Evolutionary conservation across 64 coral and sea anemone species (phyloP), one percentile per base, ranked within the genome.

Genomic region (Acropora tenuis): DNA sequence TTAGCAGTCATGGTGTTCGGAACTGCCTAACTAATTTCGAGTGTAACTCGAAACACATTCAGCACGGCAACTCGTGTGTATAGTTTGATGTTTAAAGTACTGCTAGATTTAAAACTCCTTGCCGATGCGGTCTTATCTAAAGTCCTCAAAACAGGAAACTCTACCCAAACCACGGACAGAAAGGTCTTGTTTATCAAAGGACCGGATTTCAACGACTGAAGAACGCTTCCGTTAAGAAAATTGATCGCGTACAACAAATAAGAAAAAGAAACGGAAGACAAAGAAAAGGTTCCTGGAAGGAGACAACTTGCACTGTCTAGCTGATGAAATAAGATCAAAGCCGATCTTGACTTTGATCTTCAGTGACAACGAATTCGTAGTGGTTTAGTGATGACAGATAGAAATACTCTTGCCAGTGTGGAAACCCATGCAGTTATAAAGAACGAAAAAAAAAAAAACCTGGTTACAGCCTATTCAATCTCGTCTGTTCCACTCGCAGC

Each of bases 171-270:
- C 9, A 6, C 4, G 43, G 68, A 85, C 82, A 65, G 63, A 58
- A 85, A 85, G 63, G 41, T 45, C 65, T 69, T 12, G 43, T 71
- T 84, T 85, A 17, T 13, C 8, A 82, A 69, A 71, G 18, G 61
- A 85, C 44, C 60, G 68, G 65, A 71, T 68, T 85, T 85, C 12
- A 40, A 61, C 57, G 40, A 53, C 44, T 63, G 79, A 42, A 63
- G 82, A 43, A 71, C 1, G 65, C 65, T 85, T 85, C 82, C 82
- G 82, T 8, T 46, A 16, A 71, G 16, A 43, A 84, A 85, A 85
- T 85, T 85, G 61, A 85, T 85, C 45, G 18, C 65, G 61, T 30
- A 30, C 30, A 72, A 40, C 61, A 85, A 85, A 72, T 16, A 85
- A 20, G 2, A 6, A 10, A 12, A 71, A 84, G 72, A 44, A 78